These are phyloP conservation scores for Monoplex corrugatus DNA, from an alignment of 2,888 invertebrate genomes.

Conservation along the genomic window DNA sequence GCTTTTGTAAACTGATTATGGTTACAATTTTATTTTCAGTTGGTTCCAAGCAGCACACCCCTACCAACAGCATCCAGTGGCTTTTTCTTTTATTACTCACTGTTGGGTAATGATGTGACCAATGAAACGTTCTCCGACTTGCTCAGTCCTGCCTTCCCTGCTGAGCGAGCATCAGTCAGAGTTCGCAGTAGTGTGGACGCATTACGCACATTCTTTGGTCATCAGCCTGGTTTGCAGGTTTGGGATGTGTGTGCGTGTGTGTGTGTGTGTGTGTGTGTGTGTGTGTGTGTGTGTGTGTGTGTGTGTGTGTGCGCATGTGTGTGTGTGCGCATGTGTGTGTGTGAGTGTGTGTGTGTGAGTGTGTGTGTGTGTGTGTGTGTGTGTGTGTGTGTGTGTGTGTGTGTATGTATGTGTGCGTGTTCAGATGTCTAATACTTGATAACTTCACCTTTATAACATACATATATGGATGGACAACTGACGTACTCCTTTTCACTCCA, in stretches of 20 bases:
- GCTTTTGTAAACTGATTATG: too few species aligned
- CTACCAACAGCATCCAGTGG: conserved; percentile 74
- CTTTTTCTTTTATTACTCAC: conserved; percentile 82
- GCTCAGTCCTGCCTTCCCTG: conserved; percentile 80
- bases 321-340: not conserved
- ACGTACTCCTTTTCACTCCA: too few species aligned
- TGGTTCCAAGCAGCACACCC: conserved; percentile 76
- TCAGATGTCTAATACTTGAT: too few species aligned
- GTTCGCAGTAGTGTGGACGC: conserved; percentile 79
- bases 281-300: not conserved
- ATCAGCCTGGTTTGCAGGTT: conserved; percentile 81
- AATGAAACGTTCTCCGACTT: conserved; percentile 81
- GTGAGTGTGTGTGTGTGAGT: not conserved
- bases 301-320: not conserved
- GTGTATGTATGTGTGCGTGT: not conserved
- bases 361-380: not conserved
- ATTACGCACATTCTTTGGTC: conserved; percentile 78
- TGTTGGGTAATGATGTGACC: conserved; percentile 82
- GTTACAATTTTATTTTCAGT: conserved; percentile 64
- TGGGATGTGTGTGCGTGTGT: not conserved
- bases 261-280: not conserved
- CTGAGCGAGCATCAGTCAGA: conserved; percentile 82
- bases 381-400: not conserved
- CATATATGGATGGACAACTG: too few species aligned
- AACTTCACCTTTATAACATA: too few species aligned